Base-by-base conservation (phyloP, 2,797 vertebrate genomes). In the Taeniopygia guttata region DNA sequence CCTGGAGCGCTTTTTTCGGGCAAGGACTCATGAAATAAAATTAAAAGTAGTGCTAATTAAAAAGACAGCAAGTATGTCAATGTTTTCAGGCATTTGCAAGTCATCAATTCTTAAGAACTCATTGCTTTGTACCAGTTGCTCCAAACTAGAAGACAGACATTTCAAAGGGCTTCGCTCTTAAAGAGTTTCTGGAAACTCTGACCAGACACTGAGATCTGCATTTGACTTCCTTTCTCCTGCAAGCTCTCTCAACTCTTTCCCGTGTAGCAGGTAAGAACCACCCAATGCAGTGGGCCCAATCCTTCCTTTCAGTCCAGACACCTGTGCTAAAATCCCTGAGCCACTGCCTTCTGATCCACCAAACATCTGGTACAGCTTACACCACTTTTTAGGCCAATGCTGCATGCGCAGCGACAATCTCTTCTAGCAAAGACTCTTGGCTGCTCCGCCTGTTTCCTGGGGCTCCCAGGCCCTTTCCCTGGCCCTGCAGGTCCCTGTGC, bases 321-420 rank as follows among this genome's bases (percentile, higher is more conserved):
- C 2, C 15, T 20, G 19, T 6, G 23, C 56, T n/a, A 9, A 84
- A 73, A 32, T 3, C 48, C 36, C 29, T 16, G 7, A 2, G 7
- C 36, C 42, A 60, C 60, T 78, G 8, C 34, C n/a, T 34, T 10
- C 27, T 30, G 54, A 68, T 18, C 21, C 45, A 34, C 15, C 52
- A 64, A 5, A 40, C 38, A 40, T 40, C 38, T 40, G 11, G 38
- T 40, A 40, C 45, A 67, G 30, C 46, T 20, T 8, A 17, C 13
- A 4, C 7, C 0, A 2, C 30, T 51, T 68, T n/a, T 32, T 36
- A 34, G 26, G 13, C 18, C 69, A 45, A 0, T 0, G 5, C 0
- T 34, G 18, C 42, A 62, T 16, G 48, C 36, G 3, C 2, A n/a
- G 0, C 1, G 18, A 63, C 10, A 56, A 62, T 5, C 64, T 77